These are phyloP conservation scores for Sphinx pinastri DNA, from an alignment of 2,888 invertebrate species.

Conservation along the genomic window DNA sequence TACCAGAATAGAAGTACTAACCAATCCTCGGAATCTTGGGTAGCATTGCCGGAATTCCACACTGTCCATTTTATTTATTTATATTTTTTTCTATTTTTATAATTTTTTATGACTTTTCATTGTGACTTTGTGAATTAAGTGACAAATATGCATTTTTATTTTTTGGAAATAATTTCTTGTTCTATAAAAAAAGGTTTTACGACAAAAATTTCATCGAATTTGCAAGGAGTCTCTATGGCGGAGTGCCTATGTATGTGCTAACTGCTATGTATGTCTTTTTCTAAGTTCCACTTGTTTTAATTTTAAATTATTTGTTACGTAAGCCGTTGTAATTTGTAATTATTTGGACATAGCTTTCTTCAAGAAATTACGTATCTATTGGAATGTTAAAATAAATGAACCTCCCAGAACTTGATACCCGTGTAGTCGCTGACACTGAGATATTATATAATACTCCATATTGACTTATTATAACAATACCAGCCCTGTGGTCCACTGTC, in stretches of 20 bases:
- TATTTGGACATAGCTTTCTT: too few relatives aligned
- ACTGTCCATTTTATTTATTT: constrained; percentile 1
- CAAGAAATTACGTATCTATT: too few relatives aligned
- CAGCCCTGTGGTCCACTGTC: not conserved
- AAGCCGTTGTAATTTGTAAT: too few relatives aligned
- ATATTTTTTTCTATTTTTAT: not conserved
- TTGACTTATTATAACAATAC: not conserved
- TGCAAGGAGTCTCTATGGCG: too few relatives aligned
- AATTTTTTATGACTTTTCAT: constrained; percentile 10
- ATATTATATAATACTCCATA: too few relatives aligned
- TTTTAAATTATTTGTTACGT: too few relatives aligned
- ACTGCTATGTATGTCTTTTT: too few relatives aligned
- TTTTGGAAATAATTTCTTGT: not conserved
- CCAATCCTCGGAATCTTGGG: not conserved
- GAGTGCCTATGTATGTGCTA: too few relatives aligned
- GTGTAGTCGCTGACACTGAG: too few relatives aligned
- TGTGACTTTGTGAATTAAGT: not conserved
- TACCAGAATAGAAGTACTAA: not conserved
- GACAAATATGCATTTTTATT: not conserved
- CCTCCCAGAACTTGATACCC: too few relatives aligned
- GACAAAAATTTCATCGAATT: not conserved
- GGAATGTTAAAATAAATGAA: too few relatives aligned
- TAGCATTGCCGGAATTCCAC: not conserved
- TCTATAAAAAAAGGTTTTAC: not conserved
- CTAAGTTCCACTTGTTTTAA: too few relatives aligned